Evolutionary conservation across 2,797 vertebrate species (phyloP).

Genomic region (Phataginus tetradactyla): DNA sequence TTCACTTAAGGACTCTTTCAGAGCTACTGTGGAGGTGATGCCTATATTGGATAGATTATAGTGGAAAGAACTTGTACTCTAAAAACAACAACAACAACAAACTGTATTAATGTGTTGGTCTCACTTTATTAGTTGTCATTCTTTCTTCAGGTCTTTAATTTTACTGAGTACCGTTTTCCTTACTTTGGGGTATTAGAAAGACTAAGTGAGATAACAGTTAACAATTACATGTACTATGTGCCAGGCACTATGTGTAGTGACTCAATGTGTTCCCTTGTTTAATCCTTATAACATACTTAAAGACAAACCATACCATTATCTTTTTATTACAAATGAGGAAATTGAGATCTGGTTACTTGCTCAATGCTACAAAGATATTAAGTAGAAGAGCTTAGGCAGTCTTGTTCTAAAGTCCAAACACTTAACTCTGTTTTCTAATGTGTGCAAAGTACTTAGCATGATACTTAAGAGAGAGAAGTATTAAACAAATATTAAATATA

Average conservation of each 20-base stretch:
- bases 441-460: background rate
- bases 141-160: background rate
- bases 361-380: background rate
- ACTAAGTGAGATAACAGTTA: background rate
- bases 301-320: background rate
- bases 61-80: background rate
- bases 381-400: background rate
- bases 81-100: background rate
- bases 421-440: background rate
- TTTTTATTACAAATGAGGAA: conserved; percentile 16
- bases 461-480: background rate
- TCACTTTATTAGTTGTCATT: background rate
- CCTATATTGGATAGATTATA: background rate
- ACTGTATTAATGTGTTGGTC: background rate
- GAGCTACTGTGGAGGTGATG: background rate
- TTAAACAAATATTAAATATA: background rate
- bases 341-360: background rate
- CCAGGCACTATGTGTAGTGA: background rate
- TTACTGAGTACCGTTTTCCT: background rate
- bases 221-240: background rate
- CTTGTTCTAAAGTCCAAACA: background rate
- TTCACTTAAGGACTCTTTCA: background rate
- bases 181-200: background rate
- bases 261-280: background rate
- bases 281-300: background rate